phyloP scores from a whole-genome alignment of 2,888 invertebrate species.

The Xestia ashworthii region DNA sequence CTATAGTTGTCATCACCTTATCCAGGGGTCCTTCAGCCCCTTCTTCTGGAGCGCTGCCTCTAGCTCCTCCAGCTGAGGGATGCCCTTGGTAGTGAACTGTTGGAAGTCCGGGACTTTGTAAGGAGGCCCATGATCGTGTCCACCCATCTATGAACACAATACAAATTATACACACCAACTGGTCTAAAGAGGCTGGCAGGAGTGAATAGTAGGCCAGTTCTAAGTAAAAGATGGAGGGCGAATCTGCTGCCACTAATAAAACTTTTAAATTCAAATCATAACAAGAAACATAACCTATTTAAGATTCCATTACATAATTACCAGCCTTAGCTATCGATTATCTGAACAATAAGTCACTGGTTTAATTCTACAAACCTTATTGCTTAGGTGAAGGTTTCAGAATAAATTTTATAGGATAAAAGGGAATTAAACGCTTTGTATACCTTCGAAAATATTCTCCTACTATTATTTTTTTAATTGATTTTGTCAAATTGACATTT shows the following conservation, averaged over 20 bases:
- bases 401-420: background rate
- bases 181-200: too few relatives aligned
- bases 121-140: slow-evolving; percentile 85
- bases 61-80: slow-evolving; percentile 92
- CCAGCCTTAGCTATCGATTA: background rate
- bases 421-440: background rate
- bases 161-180: slow-evolving; percentile 11
- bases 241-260: background rate
- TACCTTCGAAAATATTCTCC: background rate
- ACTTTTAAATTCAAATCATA: slow-evolving; percentile 5
- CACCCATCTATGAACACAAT: slow-evolving; percentile 75
- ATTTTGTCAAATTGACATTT: slow-evolving; percentile 20
- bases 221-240: background rate
- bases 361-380: slow-evolving; percentile 22
- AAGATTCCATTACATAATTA: slow-evolving; percentile 71
- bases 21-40: slow-evolving; percentile 96
- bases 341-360: background rate
- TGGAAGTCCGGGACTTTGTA: slow-evolving; percentile 93
- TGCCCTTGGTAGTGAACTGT: slow-evolving; percentile 93
- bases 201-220: background rate
- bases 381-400: background rate
- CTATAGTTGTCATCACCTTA: slow-evolving; percentile 90
- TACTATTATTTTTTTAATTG: background rate
- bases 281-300: slow-evolving; percentile 71
- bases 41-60: slow-evolving; percentile 92